A percentile compares a stretch with the other conserved stretches of the same genome.
phyloP scores from a whole-genome alignment of 2,888 invertebrate species.

The Ernsta delagoae region DNA sequence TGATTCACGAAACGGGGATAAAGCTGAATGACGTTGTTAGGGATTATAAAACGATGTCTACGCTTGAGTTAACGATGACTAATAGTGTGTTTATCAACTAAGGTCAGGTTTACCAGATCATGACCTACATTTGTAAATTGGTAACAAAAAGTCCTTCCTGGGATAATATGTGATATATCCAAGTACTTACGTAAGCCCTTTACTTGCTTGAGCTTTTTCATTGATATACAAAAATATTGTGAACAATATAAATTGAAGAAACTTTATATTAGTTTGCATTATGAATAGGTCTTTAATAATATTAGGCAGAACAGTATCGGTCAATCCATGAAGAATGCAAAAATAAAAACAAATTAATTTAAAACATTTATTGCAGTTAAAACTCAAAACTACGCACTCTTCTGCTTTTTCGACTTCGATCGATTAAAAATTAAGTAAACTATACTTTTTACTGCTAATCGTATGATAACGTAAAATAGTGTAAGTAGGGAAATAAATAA shows the following conservation, averaged over 20 bases:
- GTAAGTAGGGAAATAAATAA: conserved; percentile 44
- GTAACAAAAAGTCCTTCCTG: background rate
- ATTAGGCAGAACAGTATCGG: too few species aligned
- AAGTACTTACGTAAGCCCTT: background rate
- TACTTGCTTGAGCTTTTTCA: background rate
- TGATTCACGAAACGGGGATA: background rate
- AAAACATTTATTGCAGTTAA: too few species aligned
- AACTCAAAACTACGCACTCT: conserved; percentile 46
- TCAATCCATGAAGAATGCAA: too few species aligned
- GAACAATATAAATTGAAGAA: too few species aligned
- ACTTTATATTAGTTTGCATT: too few species aligned
- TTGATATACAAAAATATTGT: background rate
- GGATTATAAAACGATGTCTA: background rate
- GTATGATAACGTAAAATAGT: conserved; percentile 45
- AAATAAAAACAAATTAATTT: too few species aligned
- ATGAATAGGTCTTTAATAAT: too few species aligned
- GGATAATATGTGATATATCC: background rate
- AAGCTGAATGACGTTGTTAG: background rate
- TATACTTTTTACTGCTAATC: conserved; percentile 46
- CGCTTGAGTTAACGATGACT: conserved; percentile 20
- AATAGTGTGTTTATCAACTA: conserved; percentile 28
- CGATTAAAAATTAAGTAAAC: conserved; percentile 41
- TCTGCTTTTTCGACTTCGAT: conserved; percentile 47
- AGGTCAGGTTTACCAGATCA: conserved; percentile 21
- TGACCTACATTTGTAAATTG: conserved; percentile 12